Conservation (phyloP, 2,888 invertebrate species). For the Pedicia rivosa region DNA sequence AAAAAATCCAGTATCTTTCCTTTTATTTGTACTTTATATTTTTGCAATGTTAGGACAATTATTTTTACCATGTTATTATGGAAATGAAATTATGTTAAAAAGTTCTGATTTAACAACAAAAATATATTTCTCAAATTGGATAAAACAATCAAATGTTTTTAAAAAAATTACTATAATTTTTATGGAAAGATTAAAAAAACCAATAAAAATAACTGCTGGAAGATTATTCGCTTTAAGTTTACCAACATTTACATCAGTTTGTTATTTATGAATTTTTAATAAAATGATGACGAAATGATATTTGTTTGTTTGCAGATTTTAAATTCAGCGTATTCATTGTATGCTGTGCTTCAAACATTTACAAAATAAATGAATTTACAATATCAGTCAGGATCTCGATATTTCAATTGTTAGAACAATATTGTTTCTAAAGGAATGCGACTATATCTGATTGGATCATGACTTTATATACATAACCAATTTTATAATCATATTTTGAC, state of each 20-base stretch:
- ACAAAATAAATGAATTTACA: no score
- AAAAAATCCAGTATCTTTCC: background rate
- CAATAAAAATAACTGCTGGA: slow-evolving; percentile 18
- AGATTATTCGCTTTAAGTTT: slow-evolving; percentile 21
- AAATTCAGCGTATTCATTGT: slow-evolving; percentile 22
- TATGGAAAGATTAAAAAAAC: slow-evolving; percentile 21
- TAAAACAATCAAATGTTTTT: slow-evolving; percentile 14
- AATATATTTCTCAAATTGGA: slow-evolving; percentile 21
- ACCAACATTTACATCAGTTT: slow-evolving; percentile 22
- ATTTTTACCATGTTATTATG: slow-evolving; percentile 23
- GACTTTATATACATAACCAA: no score
- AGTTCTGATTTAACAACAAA: slow-evolving; percentile 17
- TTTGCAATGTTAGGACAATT: slow-evolving; percentile 19
- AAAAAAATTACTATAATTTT: no score
- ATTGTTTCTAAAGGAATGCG: no score
- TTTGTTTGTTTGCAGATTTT: slow-evolving; percentile 17
- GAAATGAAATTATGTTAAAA: slow-evolving; percentile 19
- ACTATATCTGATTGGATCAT: no score
- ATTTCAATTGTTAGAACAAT: no score
- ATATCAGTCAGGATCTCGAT: no score
- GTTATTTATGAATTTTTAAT: background rate
- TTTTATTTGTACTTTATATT: slow-evolving; percentile 1
- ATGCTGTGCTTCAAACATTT: slow-evolving; percentile 17
- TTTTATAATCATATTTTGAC: no score
- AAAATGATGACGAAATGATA: background rate